phyloP scores from a whole-genome alignment of 2,113 vertebrate genomes.

The Elephas maximus region DNA sequence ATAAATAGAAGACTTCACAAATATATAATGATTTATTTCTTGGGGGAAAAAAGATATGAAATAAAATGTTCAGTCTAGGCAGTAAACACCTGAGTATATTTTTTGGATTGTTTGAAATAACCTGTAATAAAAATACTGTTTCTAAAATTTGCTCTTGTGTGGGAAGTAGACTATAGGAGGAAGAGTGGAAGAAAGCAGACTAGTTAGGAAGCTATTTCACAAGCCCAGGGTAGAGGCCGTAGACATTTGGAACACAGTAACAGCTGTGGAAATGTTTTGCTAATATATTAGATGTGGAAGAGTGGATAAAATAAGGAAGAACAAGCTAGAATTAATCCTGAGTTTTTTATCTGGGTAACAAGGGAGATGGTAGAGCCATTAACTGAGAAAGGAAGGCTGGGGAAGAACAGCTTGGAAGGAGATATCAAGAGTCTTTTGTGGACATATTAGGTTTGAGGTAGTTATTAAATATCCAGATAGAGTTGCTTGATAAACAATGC shows the following conservation, averaged over 20 bases:
- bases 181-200: background rate
- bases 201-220: rapidly evolving
- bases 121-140: background rate
- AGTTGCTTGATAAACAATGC: background rate
- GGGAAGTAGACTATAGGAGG: background rate
- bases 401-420: background rate
- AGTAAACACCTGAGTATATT: background rate
- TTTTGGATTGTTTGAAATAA: background rate
- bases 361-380: background rate
- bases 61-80: background rate
- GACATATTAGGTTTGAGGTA: background rate
- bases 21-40: background rate
- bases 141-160: background rate
- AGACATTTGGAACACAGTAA: background rate
- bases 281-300: background rate
- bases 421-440: background rate
- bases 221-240: background rate
- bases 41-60: background rate
- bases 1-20: background rate
- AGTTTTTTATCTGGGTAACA: background rate
- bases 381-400: background rate
- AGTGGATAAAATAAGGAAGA: background rate
- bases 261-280: background rate
- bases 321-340: background rate
- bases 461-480: background rate